Evolutionary conservation across 2,113 vertebrate genomes (phyloP).

Genomic region (Percopsis transmontana): DNA sequence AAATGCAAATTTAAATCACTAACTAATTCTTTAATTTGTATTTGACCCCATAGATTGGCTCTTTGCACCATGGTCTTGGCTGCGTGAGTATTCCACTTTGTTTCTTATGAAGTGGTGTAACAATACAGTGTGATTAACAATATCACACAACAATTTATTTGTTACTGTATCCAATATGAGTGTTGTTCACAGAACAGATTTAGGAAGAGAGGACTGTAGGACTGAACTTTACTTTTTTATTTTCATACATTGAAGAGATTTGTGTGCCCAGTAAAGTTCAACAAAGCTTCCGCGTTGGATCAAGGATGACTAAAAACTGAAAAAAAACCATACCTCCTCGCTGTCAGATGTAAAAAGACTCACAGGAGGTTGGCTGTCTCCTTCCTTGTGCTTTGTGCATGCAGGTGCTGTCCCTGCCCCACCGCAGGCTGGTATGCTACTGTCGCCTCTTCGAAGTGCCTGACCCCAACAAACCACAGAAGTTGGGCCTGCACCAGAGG

Average conservation of each 20-base stretch:
- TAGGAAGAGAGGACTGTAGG: background rate
- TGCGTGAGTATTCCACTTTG: conserved; percentile 86
- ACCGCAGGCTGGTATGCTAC: conserved; percentile 96
- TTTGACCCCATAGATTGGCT: conserved; percentile 85
- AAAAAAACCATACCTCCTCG: no score
- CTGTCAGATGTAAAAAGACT: no score
- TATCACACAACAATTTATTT: background rate
- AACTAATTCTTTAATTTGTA: conserved; percentile 18
- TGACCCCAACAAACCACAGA: conserved; percentile 96
- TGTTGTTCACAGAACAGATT: background rate
- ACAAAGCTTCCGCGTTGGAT: no score
- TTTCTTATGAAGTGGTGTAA: background rate
- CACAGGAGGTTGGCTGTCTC: background rate
- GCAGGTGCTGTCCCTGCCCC: conserved; percentile 93
- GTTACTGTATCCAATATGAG: background rate
- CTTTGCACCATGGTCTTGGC: conserved; percentile 94
- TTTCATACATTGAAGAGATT: no score
- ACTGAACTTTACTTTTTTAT: no score
- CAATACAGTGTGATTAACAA: background rate
- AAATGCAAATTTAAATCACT: no score
- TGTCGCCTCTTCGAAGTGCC: conserved; percentile 97
- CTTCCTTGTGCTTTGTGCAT: conserved; percentile 26
- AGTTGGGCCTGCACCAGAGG: conserved; percentile 93
- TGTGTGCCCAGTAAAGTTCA: no score
- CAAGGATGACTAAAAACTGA: no score